phyloP scores from a whole-genome alignment of 2,888 invertebrate species.

The Polydesmus complanatus region DNA sequence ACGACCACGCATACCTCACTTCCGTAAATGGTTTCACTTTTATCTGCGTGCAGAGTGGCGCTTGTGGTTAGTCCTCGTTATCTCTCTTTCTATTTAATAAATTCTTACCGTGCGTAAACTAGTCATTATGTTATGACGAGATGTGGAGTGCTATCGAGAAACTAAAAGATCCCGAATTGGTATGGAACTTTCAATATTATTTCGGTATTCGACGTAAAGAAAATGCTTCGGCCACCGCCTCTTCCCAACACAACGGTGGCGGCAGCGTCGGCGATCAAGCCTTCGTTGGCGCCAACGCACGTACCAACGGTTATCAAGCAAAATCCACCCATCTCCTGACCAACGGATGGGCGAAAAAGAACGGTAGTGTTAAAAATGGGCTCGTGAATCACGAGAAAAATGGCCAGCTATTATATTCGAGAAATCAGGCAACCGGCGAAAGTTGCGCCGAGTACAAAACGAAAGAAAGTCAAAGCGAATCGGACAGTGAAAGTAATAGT shows the following conservation, averaged over 20 bases:
- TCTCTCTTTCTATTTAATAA: too few relatives aligned
- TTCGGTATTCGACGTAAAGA: constrained; percentile 48
- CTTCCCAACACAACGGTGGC: neutral
- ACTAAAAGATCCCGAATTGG: constrained; percentile 59
- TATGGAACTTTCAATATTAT: constrained; percentile 60
- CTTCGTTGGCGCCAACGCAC: neutral
- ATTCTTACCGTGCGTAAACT: too few relatives aligned
- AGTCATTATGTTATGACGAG: too few relatives aligned
- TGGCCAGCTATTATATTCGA: too few relatives aligned
- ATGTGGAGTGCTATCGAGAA: constrained; percentile 39
- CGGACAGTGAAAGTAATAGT: neutral
- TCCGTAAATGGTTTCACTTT: too few relatives aligned
- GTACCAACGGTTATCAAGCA: neutral
- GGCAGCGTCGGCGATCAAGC: neutral
- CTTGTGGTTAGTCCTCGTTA: too few relatives aligned
- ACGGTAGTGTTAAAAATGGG: too few relatives aligned
- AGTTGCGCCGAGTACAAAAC: neutral
- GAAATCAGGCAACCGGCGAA: too few relatives aligned
- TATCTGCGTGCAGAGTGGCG: too few relatives aligned
- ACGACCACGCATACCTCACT: too few relatives aligned
- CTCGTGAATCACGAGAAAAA: too few relatives aligned
- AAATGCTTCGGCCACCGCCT: neutral
- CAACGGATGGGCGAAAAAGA: too few relatives aligned
- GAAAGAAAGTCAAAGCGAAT: neutral
- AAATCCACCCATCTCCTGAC: neutral